Evolutionary conservation across 2,797 vertebrate species (phyloP).

Genomic region (Chanos chanos): DNA sequence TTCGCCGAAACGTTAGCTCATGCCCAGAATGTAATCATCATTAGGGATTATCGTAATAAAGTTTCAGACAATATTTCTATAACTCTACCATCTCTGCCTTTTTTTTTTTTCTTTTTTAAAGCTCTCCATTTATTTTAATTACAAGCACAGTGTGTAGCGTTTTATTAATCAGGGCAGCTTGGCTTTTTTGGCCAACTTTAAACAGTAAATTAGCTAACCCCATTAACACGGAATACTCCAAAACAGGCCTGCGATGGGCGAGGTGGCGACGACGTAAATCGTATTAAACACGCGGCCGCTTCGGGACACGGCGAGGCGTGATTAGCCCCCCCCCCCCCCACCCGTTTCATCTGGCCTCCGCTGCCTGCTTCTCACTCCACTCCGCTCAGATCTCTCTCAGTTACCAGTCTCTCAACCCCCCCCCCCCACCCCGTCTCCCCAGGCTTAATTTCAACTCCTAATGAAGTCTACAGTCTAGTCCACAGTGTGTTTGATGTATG

Average conservation of each 20-base stretch:
- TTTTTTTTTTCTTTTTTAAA: too few relatives aligned
- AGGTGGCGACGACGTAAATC: constrained; percentile 78
- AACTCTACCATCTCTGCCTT: constrained; percentile 73
- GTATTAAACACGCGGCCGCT: constrained; percentile 70
- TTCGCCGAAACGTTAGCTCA: constrained; percentile 37
- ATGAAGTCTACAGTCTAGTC: constrained; percentile 74
- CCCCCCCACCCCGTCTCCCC: constrained; percentile 46
- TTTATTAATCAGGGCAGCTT: constrained; percentile 79
- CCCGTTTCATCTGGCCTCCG: constrained; percentile 79
- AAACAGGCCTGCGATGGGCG: constrained; percentile 76
- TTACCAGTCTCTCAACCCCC: constrained; percentile 57
- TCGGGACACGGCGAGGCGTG: constrained; percentile 71
- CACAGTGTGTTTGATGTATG: constrained; percentile 69
- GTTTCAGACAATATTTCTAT: constrained; percentile 72
- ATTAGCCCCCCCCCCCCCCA: too few relatives aligned
- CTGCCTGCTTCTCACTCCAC: constrained; percentile 75
- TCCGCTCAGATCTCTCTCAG: constrained; percentile 79
- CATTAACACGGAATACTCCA: constrained; percentile 81
- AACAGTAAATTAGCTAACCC: constrained; percentile 86
- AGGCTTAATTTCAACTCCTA: constrained; percentile 75
- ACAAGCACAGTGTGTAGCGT: constrained; percentile 74
- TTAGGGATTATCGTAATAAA: constrained; percentile 71
- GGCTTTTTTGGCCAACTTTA: constrained; percentile 73
- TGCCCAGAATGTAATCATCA: constrained; percentile 61
- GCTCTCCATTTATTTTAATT: constrained; percentile 85